Percentiles rank a stretch among this genome's conserved stretches.
Conservation (phyloP, 2,113 vertebrate genomes). For the Pygoscelis antarcticus region DNA sequence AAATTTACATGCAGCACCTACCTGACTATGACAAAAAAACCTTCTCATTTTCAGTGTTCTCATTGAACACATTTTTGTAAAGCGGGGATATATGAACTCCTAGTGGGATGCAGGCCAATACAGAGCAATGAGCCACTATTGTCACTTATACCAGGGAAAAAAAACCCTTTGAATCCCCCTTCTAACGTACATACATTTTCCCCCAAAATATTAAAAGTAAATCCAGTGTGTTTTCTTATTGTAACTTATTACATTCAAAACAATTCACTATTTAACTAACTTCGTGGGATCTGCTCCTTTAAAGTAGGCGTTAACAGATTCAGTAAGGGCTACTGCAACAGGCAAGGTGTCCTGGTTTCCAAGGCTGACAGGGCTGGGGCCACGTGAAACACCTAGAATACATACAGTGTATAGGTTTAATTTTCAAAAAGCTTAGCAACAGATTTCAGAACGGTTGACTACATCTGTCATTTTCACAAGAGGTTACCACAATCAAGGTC, state of each 20-base stretch:
- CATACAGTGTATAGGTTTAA: conserved; percentile 59
- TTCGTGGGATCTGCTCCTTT: conserved; percentile 98
- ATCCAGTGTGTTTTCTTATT: not conserved
- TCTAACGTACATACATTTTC: not conserved
- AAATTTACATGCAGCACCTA: not conserved
- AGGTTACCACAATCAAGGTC: not conserved
- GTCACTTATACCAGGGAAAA: not conserved
- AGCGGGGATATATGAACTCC: not conserved
- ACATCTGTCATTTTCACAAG: conserved; percentile 19
- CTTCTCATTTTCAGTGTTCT: not conserved
- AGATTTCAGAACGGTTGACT: not conserved
- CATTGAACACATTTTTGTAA: not conserved
- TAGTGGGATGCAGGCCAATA: not conserved
- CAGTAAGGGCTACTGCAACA: conserved; percentile 95
- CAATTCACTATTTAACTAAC: conserved; percentile 83
- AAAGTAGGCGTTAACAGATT: conserved; percentile 98
- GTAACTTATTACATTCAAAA: conserved; percentile 33
- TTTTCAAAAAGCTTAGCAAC: conserved; percentile 3
- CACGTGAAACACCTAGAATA: conserved; percentile 92
- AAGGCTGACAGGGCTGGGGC: conserved; percentile 95
- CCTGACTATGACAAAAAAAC: not conserved
- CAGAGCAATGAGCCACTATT: not conserved
- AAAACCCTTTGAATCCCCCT: not conserved
- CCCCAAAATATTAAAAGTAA: not conserved
- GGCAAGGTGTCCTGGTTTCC: conserved; percentile 92